These are phyloP conservation scores for Hydrozoanthus gracilis DNA, from an alignment of 92 coral and sea anemone genomes.

Conservation along the genomic window DNA sequence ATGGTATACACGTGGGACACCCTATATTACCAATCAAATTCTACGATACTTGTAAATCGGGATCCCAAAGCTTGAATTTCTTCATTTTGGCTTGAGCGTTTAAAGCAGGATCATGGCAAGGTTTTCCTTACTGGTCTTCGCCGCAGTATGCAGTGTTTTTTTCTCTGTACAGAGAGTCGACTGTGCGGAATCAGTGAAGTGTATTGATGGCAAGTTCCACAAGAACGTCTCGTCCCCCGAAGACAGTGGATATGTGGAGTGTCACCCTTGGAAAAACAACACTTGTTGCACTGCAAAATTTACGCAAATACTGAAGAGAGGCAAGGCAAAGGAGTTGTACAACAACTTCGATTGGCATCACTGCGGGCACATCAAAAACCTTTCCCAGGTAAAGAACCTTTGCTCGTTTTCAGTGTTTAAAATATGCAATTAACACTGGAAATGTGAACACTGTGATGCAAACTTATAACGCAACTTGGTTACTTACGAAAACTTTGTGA, in stretches of 20 bases:
- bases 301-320: constrained; percentile 66
- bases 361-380: constrained; percentile 64
- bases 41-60: too few species aligned
- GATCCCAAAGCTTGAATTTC: too few species aligned
- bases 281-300: constrained; percentile 87
- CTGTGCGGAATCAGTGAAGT: constrained; percentile 48
- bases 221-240: constrained; percentile 77
- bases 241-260: constrained; percentile 69
- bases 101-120: background rate
- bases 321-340: constrained; percentile 72
- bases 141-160: background rate
- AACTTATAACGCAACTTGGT: too few species aligned
- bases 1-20: too few species aligned
- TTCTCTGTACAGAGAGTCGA: background rate
- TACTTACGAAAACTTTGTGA: too few species aligned
- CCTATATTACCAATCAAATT: too few species aligned
- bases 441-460: too few species aligned
- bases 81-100: too few species aligned
- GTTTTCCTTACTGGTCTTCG: background rate
- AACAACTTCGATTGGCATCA: constrained; percentile 85
- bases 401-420: too few species aligned
- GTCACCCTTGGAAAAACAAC: constrained; percentile 82
- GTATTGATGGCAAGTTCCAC: constrained; percentile 73
- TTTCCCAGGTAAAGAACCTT: constrained; percentile 67
- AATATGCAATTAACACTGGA: too few species aligned